Base-by-base conservation (phyloP, 2,888 invertebrate species). In the Andrena bucephala region DNA sequence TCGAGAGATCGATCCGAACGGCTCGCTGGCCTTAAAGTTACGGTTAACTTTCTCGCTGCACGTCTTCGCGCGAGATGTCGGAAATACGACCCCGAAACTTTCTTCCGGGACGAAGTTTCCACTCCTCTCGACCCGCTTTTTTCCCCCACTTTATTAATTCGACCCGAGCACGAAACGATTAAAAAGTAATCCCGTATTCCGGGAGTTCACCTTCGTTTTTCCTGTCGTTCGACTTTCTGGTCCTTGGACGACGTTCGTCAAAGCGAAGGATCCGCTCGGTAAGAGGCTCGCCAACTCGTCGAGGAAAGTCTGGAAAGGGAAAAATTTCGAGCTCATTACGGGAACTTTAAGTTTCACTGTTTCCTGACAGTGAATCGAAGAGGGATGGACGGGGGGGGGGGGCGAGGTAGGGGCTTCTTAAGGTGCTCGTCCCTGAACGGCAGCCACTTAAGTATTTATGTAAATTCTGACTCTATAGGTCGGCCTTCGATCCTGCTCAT, bases 311-410 rank as follows among this genome's bases (percentile, higher is more conserved):
- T 16, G 50, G 16, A 52, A 24, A 36, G 42, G 48, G 50, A 75
- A 75, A 84, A 84, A 74, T 71, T 57, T 73, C 74, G 69, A 78
- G 82, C 82, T 82, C 83, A 75, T 83, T 83, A 83, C 70, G 63
- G 27, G 16, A 77, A 77, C 73, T 73, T 71, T 20, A 77, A 81
- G 77, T 83, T 81, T 54, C 82, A 69, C 42, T 60, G 73, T 73
- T 73, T 77, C 62, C 70, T 50, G 27, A n/a, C n/a, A n/a, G n/a
- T n/a, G n/a, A n/a, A n/a, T n/a, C n/a, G n/a, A 16, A 10, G 50
- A 42, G 33, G 16, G 33, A 20, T 20, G 5, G 27, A 13, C 57
- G 1, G 57, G 57, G 24, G 27, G 16, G 24, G 1, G 57, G 57
- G 24, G 27, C 42, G 24, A 27, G 6, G 33, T 16, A 13, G 48